Percentiles rank a stretch among this genome's conserved stretches.
Conservation (phyloP, 2,797 vertebrate genomes). For the Anomalospiza imberbis region DNA sequence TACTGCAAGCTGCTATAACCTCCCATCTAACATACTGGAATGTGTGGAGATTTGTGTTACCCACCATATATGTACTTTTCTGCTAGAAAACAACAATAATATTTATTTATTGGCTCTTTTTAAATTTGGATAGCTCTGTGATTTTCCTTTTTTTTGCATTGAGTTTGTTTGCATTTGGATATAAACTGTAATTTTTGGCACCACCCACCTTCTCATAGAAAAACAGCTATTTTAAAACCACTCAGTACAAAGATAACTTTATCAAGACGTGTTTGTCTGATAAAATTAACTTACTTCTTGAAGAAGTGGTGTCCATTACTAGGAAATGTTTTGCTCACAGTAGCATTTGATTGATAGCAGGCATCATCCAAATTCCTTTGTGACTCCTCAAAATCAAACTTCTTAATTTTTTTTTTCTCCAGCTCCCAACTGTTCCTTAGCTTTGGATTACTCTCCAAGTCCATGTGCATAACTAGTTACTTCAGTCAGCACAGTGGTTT, state of each 20-base stretch:
- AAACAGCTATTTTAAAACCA: not conserved
- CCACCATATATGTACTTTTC: not conserved
- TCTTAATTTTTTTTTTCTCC: not conserved
- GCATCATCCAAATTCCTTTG: not conserved
- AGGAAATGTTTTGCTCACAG: not conserved
- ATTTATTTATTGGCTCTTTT: not conserved
- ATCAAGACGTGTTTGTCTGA: not conserved
- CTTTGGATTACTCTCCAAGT: not conserved
- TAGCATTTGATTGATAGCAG: not conserved
- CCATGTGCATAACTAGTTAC: not conserved
- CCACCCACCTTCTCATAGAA: not conserved
- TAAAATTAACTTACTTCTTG: not conserved
- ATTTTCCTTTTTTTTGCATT: not conserved
- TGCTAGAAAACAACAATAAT: not conserved
- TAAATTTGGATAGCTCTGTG: not conserved
- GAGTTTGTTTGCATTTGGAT: not conserved
- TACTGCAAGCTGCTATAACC: not conserved
- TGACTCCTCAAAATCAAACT: not conserved
- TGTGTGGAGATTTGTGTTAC: not conserved
- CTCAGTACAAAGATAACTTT: not conserved
- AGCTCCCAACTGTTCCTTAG: not conserved
- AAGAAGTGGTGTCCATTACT: not conserved
- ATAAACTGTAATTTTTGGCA: not conserved
- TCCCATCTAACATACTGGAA: not conserved
- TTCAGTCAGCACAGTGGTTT: conserved; percentile 1